phyloP scores from a whole-genome alignment of 2,888 invertebrate genomes.

The Folsomia candida region DNA sequence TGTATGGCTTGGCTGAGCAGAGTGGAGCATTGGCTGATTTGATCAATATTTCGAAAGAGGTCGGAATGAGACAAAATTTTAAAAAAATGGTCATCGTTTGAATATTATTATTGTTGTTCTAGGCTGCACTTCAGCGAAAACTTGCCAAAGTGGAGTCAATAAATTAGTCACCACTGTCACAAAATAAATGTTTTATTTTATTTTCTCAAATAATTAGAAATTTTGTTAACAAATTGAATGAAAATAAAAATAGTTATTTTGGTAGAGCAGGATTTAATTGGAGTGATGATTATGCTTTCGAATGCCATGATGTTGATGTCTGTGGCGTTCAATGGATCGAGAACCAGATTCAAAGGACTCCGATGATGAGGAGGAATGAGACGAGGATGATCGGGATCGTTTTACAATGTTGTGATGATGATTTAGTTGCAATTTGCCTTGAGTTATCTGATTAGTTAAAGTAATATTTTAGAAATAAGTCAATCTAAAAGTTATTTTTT shows the following conservation, averaged over 20 bases:
- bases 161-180: background rate
- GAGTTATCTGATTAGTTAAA: too few species aligned
- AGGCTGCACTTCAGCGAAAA: background rate
- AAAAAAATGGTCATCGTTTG: background rate
- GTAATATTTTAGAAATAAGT: too few species aligned
- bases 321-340: background rate
- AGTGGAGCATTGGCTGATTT: conserved; percentile 40
- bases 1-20: conserved; percentile 42
- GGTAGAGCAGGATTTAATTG: too few species aligned
- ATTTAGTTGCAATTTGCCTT: too few species aligned
- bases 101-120: background rate
- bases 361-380: background rate
- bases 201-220: background rate
- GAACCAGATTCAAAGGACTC: background rate
- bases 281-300: too few species aligned
- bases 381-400: background rate
- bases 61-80: background rate
- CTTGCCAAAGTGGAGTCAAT: background rate
- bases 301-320: background rate
- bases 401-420: too few species aligned
- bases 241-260: too few species aligned
- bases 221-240: background rate
- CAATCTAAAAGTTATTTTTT: too few species aligned
- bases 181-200: background rate
- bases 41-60: conserved; percentile 37